These are phyloP conservation scores for Callosobruchus maculatus DNA, from an alignment of 2,888 invertebrate genomes.

Conservation along the genomic window DNA sequence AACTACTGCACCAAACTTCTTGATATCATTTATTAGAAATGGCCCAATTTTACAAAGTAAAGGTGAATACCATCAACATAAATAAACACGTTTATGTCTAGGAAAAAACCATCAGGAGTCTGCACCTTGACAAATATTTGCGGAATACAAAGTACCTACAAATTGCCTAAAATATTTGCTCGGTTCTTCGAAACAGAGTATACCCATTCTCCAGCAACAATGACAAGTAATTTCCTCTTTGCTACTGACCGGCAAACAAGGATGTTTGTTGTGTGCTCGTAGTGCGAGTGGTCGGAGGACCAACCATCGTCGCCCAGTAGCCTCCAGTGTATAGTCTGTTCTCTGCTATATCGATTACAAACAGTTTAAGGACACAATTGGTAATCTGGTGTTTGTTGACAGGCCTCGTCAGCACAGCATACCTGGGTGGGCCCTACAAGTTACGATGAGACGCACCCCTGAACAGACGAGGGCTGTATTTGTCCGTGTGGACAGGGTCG, in stretches of 20 bases:
- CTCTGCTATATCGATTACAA: conserved; percentile 42
- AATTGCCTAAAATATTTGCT: not conserved
- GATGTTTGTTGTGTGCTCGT: not conserved
- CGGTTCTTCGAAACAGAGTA: not conserved
- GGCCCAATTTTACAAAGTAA: too few species aligned
- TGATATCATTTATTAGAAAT: too few species aligned
- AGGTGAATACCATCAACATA: too few species aligned
- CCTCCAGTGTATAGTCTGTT: not conserved
- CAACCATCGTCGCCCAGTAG: not conserved
- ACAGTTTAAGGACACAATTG: conserved; percentile 48
- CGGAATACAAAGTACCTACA: not conserved
- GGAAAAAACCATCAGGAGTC: not conserved
- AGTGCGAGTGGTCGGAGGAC: not conserved
- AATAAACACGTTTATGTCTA: too few species aligned
- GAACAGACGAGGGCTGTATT: not conserved
- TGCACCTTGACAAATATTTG: not conserved
- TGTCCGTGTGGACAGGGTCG: not conserved
- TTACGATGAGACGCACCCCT: conserved; percentile 34
- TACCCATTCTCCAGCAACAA: not conserved
- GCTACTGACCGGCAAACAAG: not conserved
- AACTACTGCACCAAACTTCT: too few species aligned
- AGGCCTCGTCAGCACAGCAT: conserved; percentile 30
- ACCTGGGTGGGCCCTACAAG: conserved; percentile 42
- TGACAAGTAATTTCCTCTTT: not conserved
- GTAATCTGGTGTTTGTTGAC: conserved; percentile 49